Base-by-base conservation (phyloP, 2,113 vertebrate genomes). In the Proteles cristata region DNA sequence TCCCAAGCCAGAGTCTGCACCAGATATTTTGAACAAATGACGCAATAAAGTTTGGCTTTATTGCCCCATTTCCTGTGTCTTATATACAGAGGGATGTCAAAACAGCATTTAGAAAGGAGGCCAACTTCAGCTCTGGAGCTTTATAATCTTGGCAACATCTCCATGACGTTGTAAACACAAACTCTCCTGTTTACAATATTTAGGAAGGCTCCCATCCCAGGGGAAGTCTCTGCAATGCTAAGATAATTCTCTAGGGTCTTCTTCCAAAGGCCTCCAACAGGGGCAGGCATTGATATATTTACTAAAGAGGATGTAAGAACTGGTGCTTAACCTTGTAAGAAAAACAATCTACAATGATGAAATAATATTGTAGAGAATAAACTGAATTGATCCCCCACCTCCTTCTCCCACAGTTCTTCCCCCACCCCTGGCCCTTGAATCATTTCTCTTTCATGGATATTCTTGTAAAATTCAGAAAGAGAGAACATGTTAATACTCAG, bases 401-500 rank as follows among this genome's bases (percentile, higher is more conserved):
- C 14, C 61, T 92, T 88, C 66, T 68, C 48, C n/a, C 48, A 68
- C 26, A 43, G 5, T 53, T 5, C 19, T 55, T 91, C 25, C 5
- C 68, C 7, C 17, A 91, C 31, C 25, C 23, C 19, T 74, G 9
- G 25, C 10, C 53, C 8, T 43, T 92, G 48, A 26, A 65, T 50
- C 0, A 80, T 53, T 55, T 48, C 39, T 77, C 8, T n/a, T 6
- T 82, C 68, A n/a, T 31, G 74, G n/a, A 17, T 80, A 68, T 66
- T 63, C 79, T 7, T 35, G 12, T 35, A 69, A 31, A 73, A 66
- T 25, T 28, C 39, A 74, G 48, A 83, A 58, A 85, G 19, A 74
- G 23, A 79, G 9, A 84, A 73, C 9, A 66, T 83, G 8, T 63
- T 31, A 77, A 15, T 99, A 99, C 11, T 98, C 99, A 5, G 99